Conservation (phyloP, 2,113 vertebrate species). For the Otocyon megalotis region DNA sequence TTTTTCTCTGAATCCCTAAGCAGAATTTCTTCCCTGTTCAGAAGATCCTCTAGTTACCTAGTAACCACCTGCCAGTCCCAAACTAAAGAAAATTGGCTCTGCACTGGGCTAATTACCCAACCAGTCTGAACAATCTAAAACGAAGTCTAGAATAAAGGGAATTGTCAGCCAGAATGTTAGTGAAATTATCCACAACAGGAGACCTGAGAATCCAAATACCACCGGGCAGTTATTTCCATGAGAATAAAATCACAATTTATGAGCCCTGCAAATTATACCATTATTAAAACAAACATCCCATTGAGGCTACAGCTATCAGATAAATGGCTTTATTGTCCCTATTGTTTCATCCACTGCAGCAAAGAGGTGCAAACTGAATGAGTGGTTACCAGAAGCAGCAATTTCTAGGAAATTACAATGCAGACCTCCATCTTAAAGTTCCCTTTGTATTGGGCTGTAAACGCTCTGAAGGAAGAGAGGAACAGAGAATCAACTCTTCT, state of each 20-base stretch:
- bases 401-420: conserved; percentile 79
- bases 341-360: conserved; percentile 70
- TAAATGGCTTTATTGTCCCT: conserved; percentile 77
- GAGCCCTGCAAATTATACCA: conserved; percentile 78
- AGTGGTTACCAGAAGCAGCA: conserved; percentile 77
- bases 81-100: conserved; percentile 76
- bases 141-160: conserved; percentile 59
- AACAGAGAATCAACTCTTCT: conserved; percentile 23
- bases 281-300: conserved; percentile 83
- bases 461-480: neutral
- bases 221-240: conserved; percentile 71
- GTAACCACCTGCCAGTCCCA: conserved; percentile 75
- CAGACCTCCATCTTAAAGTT: conserved; percentile 70
- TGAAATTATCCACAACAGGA: conserved; percentile 81
- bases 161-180: conserved; percentile 68
- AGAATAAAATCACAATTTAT: conserved; percentile 82
- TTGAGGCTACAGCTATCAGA: conserved; percentile 76
- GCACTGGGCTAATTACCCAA: conserved; percentile 62
- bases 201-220: conserved; percentile 78
- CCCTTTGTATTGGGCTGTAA: conserved; percentile 69
- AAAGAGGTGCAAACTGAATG: conserved; percentile 73
- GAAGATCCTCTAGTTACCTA: conserved; percentile 74
- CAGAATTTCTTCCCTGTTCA: conserved; percentile 70
- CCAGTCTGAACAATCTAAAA: conserved; percentile 66
- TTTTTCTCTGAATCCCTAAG: conserved; percentile 47